phyloP scores from a whole-genome alignment of 2,888 invertebrate genomes.

The Oscheius sp. region DNA sequence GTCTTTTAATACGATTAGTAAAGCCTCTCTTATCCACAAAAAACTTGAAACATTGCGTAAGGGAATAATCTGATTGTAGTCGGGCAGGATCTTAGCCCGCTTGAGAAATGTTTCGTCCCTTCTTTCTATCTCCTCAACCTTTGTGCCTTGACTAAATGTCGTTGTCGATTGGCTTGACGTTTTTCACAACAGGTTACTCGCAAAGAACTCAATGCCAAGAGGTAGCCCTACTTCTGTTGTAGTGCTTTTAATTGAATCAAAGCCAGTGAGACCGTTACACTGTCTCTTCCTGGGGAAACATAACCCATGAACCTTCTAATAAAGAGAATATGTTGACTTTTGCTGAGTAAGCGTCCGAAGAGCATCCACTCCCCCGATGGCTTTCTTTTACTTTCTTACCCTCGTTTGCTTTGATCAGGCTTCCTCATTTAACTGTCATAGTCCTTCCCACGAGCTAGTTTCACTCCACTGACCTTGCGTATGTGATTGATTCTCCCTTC shows the following conservation, averaged over 20 bases:
- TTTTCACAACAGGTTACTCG: slow-evolving; percentile 24
- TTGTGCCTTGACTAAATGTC: slow-evolving; percentile 1
- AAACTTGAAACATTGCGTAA: slow-evolving; percentile 28
- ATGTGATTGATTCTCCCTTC: background rate
- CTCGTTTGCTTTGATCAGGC: background rate
- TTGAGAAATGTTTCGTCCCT: background rate
- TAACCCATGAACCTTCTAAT: background rate
- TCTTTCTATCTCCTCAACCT: background rate
- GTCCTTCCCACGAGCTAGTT: background rate
- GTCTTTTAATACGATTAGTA: background rate
- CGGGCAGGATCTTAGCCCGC: slow-evolving; percentile 8
- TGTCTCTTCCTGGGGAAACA: background rate
- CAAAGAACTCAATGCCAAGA: slow-evolving; percentile 2
- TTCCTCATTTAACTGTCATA: background rate
- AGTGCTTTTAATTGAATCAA: slow-evolving; percentile 8
- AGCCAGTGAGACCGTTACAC: slow-evolving; percentile 2
- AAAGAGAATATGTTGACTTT: slow-evolving; percentile 11
- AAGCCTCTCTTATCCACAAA: background rate
- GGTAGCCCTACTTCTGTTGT: background rate
- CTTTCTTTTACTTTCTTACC: background rate
- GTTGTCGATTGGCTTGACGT: slow-evolving; percentile 14
- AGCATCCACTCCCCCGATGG: background rate
- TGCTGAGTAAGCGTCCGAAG: slow-evolving; percentile 25
- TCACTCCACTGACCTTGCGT: background rate
- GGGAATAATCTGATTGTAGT: slow-evolving; percentile 19